Evolutionary conservation across 2,888 invertebrate species (phyloP).

Genomic region (Chrysina gloriosa): DNA sequence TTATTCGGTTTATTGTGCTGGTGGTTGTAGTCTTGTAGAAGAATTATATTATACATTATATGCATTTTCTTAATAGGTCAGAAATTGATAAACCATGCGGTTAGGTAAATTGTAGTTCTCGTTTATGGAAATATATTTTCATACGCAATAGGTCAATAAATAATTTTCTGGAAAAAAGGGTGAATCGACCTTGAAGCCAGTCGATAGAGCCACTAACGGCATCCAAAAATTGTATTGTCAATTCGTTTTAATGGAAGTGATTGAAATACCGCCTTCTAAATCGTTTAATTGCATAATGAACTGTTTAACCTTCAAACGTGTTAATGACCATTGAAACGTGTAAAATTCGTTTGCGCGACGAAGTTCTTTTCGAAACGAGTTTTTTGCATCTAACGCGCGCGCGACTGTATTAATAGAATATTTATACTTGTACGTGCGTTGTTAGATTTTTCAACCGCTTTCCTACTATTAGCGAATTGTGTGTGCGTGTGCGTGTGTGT

Average conservation of each 20-base stretch:
- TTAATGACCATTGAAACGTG: slow-evolving; percentile 34
- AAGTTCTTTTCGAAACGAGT: slow-evolving; percentile 11
- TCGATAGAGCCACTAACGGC: slow-evolving; percentile 13
- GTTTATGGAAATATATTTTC: too few species aligned
- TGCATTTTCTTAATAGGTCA: too few species aligned
- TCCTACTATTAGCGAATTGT: slow-evolving; percentile 7
- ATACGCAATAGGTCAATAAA: too few species aligned
- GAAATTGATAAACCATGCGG: too few species aligned
- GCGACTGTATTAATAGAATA: slow-evolving; percentile 12
- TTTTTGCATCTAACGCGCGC: slow-evolving; percentile 17
- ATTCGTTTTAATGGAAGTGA: slow-evolving; percentile 28
- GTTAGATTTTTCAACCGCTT: slow-evolving; percentile 9
- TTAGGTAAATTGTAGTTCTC: too few species aligned
- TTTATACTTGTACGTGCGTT: slow-evolving; percentile 6
- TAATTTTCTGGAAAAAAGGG: too few species aligned
- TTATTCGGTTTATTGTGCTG: too few species aligned
- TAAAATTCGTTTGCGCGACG: slow-evolving; percentile 15
- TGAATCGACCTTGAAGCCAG: too few species aligned
- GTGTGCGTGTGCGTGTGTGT: background rate
- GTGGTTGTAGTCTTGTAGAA: too few species aligned
- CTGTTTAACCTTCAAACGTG: slow-evolving; percentile 34
- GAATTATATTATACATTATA: too few species aligned
- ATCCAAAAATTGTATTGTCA: slow-evolving; percentile 9
- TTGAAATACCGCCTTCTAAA: slow-evolving; percentile 15
- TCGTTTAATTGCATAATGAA: slow-evolving; percentile 35